These are phyloP conservation scores for Lordiphosa fenestrarum DNA, from an alignment of 2,888 invertebrate genomes.

Conservation along the genomic window DNA sequence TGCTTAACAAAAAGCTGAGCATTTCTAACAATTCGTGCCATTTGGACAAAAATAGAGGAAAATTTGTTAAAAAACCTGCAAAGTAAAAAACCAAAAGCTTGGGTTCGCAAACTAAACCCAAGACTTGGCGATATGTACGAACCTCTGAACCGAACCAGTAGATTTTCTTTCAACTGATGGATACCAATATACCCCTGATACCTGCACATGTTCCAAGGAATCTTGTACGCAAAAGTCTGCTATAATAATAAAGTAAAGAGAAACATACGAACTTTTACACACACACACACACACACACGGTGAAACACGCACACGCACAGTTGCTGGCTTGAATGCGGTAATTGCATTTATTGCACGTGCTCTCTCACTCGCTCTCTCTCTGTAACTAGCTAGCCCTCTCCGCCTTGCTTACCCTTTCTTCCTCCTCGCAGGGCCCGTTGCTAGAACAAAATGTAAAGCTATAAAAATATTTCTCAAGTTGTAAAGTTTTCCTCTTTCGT, in stretches of 20 bases:
- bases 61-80: too few relatives aligned
- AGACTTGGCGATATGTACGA: too few relatives aligned
- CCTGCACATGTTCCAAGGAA: slow-evolving; percentile 19
- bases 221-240: slow-evolving; percentile 29
- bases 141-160: too few relatives aligned
- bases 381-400: slow-evolving; percentile 7
- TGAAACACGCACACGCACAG: slow-evolving; percentile 15
- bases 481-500: slow-evolving; percentile 35
- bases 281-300: slow-evolving; percentile 17
- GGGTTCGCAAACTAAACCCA: too few relatives aligned
- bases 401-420: too few relatives aligned
- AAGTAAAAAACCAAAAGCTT: too few relatives aligned
- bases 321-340: slow-evolving; percentile 56
- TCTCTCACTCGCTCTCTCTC: slow-evolving; percentile 38
- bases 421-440: slow-evolving; percentile 10
- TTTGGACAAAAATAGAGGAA: too few relatives aligned
- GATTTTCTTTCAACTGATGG: background rate
- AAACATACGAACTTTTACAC: slow-evolving; percentile 54
- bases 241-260: slow-evolving; percentile 36
- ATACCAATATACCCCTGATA: slow-evolving; percentile 14
- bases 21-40: too few relatives aligned
- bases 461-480: slow-evolving; percentile 47
- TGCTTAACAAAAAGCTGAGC: too few relatives aligned
- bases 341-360: slow-evolving; percentile 74
- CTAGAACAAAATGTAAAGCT: slow-evolving; percentile 51